Conservation (phyloP, 2,888 invertebrate genomes). For the Abrostola triplasia region DNA sequence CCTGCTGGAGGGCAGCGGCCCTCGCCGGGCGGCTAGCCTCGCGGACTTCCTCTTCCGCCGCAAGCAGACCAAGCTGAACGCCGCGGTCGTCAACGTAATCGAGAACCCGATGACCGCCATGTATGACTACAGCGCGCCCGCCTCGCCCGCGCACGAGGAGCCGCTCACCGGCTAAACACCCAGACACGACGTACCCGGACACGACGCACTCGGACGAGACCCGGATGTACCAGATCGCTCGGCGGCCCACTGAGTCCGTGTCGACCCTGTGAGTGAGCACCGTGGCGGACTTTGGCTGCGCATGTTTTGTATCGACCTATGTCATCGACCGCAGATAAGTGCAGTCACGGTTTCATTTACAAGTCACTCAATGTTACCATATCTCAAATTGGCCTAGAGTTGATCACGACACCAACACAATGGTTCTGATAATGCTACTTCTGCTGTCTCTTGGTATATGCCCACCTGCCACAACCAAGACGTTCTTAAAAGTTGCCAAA, state of each 20-base stretch:
- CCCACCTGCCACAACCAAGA: background rate
- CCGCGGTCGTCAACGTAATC: constrained; percentile 68
- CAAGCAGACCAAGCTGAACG: constrained; percentile 47
- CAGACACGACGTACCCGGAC: constrained; percentile 2
- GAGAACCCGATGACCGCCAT: constrained; percentile 78
- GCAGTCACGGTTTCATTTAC: constrained; percentile 14
- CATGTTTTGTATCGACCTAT: constrained; percentile 30
- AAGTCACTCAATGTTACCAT: constrained; percentile 12
- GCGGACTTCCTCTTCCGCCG: constrained; percentile 66
- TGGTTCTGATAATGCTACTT: constrained; percentile 11
- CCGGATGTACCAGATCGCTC: constrained; percentile 9
- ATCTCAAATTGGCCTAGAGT: constrained; percentile 3
- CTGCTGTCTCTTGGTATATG: background rate
- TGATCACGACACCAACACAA: constrained; percentile 8
- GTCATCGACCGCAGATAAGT: constrained; percentile 10
- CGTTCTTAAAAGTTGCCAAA: background rate
- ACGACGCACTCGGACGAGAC: constrained; percentile 2
- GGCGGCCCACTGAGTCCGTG: background rate
- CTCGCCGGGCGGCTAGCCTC: constrained; percentile 67
- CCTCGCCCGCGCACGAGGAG: constrained; percentile 22
- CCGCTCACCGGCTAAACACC: constrained; percentile 19
- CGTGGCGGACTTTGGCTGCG: constrained; percentile 6
- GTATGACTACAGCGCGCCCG: constrained; percentile 41
- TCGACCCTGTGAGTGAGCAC: constrained; percentile 8
- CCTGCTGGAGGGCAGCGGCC: constrained; percentile 51